phyloP scores from a whole-genome alignment of 1,140 invertebrate species.

The Stegodyphus mimosarum region DNA sequence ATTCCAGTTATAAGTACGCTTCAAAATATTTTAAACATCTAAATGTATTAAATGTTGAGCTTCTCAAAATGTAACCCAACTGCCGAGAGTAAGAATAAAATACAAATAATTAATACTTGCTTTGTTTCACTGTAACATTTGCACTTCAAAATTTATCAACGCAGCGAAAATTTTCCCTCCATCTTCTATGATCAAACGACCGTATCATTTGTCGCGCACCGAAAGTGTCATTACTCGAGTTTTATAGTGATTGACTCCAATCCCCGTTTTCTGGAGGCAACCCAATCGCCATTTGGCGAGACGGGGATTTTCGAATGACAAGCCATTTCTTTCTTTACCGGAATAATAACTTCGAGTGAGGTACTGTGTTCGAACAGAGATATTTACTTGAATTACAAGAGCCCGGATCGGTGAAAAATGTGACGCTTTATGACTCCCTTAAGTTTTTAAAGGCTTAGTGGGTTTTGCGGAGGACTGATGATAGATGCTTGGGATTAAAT shows the following conservation, averaged over 20 bases:
- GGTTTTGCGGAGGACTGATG: conserved; percentile 1
- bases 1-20: no score
- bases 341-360: not conserved
- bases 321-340: conserved; percentile 3
- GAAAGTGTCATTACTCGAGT: conserved; percentile 32
- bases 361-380: conserved; percentile 22
- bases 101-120: no score
- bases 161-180: not conserved
- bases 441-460: conserved; percentile 5
- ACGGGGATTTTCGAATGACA: conserved; percentile 22
- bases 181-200: conserved; percentile 14
- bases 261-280: no score
- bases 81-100: no score
- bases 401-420: conserved; percentile 11
- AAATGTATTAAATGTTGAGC: no score
- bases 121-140: conserved; percentile 6
- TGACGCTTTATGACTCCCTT: conserved; percentile 25
- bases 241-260: conserved; percentile 28
- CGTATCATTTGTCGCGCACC: conserved; percentile 27
- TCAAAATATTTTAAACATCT: no score
- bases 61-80: no score
- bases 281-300: no score
- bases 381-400: conserved; percentile 1
- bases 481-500: not conserved
- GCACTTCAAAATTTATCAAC: not conserved